Percentiles rank a stretch among this genome's conserved stretches.
Evolutionary conservation across 2,797 vertebrate genomes (phyloP).

Genomic region (Sus cebifrons): DNA sequence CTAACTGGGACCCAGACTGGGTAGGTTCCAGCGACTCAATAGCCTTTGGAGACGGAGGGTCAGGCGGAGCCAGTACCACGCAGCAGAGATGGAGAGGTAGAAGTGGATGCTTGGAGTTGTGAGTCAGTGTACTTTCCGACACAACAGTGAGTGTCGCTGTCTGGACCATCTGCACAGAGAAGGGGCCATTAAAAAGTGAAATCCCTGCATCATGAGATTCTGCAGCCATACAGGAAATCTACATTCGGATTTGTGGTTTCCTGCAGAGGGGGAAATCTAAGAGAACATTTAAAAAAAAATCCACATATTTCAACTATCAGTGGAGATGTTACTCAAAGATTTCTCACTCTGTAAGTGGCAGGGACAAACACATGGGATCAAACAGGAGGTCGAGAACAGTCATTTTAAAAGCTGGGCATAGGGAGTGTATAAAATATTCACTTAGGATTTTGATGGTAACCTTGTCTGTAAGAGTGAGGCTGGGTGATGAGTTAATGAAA

Average conservation of each 20-base stretch:
- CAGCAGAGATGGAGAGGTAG: background rate
- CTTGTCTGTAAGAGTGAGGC: background rate
- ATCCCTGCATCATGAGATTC: slow-evolving; percentile 34
- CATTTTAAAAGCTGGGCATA: background rate
- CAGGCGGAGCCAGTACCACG: background rate
- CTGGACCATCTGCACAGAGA: background rate
- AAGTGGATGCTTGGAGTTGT: background rate
- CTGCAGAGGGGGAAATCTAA: slow-evolving; percentile 67
- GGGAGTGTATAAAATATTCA: background rate
- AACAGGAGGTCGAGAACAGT: background rate
- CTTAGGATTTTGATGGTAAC: background rate
- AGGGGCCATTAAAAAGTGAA: slow-evolving; percentile 64
- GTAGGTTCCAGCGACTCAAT: background rate
- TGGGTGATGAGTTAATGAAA: background rate
- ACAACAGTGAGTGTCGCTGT: background rate
- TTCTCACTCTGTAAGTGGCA: slow-evolving; percentile 41
- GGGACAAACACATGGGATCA: slow-evolving; percentile 26
- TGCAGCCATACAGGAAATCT: slow-evolving; percentile 69
- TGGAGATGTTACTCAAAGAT: slow-evolving; percentile 62
- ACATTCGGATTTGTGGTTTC: slow-evolving; percentile 74
- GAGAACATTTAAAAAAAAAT: slow-evolving; percentile 11
- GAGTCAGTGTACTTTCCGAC: background rate
- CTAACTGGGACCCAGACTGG: background rate
- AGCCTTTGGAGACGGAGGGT: background rate
- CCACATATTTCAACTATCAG: slow-evolving; percentile 38